Conservation (phyloP, 2,888 invertebrate genomes). For the Acrocyrtus sp. region DNA sequence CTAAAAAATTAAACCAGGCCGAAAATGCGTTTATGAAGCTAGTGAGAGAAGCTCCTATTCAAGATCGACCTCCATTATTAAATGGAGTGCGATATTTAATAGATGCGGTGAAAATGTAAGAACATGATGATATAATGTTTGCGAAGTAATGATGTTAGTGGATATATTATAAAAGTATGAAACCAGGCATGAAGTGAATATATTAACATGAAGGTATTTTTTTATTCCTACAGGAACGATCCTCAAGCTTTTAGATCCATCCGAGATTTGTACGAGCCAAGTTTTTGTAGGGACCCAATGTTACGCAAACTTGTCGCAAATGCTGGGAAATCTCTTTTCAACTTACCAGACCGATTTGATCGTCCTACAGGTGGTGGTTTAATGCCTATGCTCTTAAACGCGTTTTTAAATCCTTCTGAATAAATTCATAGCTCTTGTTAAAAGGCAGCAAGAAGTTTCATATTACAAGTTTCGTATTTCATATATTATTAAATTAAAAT, state of each 20-base stretch:
- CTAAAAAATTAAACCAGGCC: slow-evolving; percentile 48
- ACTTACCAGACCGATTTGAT: slow-evolving; percentile 48
- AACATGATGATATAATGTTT: background rate
- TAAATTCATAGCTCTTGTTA: too few relatives aligned
- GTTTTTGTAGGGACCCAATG: slow-evolving; percentile 55
- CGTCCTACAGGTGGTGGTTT: slow-evolving; percentile 42
- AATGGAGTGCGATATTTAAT: slow-evolving; percentile 56
- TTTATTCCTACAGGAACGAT: slow-evolving; percentile 51
- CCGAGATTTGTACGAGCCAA: slow-evolving; percentile 53
- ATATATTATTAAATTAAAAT: too few relatives aligned
- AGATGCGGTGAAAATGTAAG: slow-evolving; percentile 57
- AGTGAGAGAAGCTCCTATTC: slow-evolving; percentile 44
- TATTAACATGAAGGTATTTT: too few relatives aligned
- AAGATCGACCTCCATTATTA: slow-evolving; percentile 51
- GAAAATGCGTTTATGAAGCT: slow-evolving; percentile 51
- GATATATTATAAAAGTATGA: too few relatives aligned
- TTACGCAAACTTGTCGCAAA: slow-evolving; percentile 44
- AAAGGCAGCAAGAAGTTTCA: too few relatives aligned
- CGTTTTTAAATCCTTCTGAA: slow-evolving; percentile 53
- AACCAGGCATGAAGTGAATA: too few relatives aligned
- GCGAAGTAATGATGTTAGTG: too few relatives aligned
- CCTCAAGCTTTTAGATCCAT: slow-evolving; percentile 45
- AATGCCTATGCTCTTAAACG: slow-evolving; percentile 57
- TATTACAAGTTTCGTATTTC: too few relatives aligned
- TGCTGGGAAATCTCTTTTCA: slow-evolving; percentile 56